Evolutionary conservation across 2,888 invertebrate genomes (phyloP).

Genomic region (Sphaeridia pumilis): DNA sequence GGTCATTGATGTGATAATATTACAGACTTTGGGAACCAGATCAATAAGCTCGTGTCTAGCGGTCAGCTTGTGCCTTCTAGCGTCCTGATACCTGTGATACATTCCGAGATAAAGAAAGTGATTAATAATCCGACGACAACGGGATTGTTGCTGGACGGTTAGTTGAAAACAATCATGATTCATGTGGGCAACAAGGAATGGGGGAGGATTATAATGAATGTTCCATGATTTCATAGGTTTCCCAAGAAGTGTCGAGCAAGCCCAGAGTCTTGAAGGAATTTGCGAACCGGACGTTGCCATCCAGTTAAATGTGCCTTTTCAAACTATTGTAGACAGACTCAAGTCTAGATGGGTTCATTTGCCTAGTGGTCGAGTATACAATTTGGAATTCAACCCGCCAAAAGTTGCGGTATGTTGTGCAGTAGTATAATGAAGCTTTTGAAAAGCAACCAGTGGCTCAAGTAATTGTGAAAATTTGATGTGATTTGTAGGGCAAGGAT

Average conservation of each 20-base stretch:
- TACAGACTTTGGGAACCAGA: constrained; percentile 29
- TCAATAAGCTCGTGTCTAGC: constrained; percentile 25
- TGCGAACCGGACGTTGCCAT: constrained; percentile 69
- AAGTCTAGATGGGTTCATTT: constrained; percentile 82
- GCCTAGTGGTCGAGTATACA: constrained; percentile 83
- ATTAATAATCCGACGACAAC: constrained; percentile 42
- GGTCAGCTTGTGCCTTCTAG: constrained; percentile 84
- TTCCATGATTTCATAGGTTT: too few relatives aligned
- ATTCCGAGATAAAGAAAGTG: constrained; percentile 56
- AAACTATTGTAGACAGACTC: constrained; percentile 70
- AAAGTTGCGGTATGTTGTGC: constrained; percentile 60
- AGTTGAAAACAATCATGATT: too few relatives aligned
- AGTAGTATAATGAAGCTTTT: too few relatives aligned
- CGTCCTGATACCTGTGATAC: constrained; percentile 69
- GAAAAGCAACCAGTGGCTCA: too few relatives aligned
- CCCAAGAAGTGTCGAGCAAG: constrained; percentile 67
- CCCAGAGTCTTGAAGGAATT: constrained; percentile 56
- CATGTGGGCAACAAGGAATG: too few relatives aligned
- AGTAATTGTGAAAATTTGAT: too few relatives aligned
- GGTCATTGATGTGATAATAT: not conserved
- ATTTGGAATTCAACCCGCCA: constrained; percentile 85
- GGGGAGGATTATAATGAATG: too few relatives aligned
- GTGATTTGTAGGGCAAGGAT: constrained; percentile 56
- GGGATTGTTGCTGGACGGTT: constrained; percentile 70
- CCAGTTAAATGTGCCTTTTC: constrained; percentile 76